Conservation (phyloP, 1,140 invertebrate genomes). For the Macrobrachium rosenbergii region DNA sequence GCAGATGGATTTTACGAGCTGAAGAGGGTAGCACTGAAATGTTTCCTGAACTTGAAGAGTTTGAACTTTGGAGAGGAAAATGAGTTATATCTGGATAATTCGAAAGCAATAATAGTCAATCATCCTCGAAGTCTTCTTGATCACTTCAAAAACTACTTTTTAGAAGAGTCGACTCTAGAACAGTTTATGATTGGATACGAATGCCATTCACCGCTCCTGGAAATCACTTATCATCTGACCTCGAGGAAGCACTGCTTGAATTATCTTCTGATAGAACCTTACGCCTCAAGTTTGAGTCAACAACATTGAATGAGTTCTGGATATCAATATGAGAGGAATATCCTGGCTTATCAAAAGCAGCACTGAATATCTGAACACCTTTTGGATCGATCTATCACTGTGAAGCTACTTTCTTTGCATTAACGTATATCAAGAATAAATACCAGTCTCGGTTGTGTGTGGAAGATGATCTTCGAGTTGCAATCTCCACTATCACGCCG, state of each 20-base stretch:
- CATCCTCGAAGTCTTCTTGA: neutral
- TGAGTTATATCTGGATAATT: neutral
- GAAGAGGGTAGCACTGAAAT: too few species aligned
- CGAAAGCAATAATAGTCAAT: neutral
- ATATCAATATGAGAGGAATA: neutral
- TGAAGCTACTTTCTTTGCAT: neutral
- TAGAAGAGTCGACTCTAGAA: neutral
- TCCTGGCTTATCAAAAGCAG: neutral
- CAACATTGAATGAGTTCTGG: neutral
- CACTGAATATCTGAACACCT: neutral
- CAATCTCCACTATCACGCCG: too few species aligned
- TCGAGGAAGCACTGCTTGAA: slow-evolving; percentile 3
- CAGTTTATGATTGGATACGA: slow-evolving; percentile 11
- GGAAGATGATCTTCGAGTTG: too few species aligned
- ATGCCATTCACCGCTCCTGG: neutral
- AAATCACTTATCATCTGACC: neutral
- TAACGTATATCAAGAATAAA: too few species aligned
- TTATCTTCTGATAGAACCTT: neutral
- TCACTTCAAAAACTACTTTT: neutral
- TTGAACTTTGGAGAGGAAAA: neutral
- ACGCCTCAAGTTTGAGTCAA: neutral
- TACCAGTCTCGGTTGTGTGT: too few species aligned
- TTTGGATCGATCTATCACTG: neutral
- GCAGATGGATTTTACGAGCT: too few species aligned
- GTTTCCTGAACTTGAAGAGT: too few species aligned